phyloP scores from a whole-genome alignment of 2,797 vertebrate species.

The Peromyscus eremicus region DNA sequence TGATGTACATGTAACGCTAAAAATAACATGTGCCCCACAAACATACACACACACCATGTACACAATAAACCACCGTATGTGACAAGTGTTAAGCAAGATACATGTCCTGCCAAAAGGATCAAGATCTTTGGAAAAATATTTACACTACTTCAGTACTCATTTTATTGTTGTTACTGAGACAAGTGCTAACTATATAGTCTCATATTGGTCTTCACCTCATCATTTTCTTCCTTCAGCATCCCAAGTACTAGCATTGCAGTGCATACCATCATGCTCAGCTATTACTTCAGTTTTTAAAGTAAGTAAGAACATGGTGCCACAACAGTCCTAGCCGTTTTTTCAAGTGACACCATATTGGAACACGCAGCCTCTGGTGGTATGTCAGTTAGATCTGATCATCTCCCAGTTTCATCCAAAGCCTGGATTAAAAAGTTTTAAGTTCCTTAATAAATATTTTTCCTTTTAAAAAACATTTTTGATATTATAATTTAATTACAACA shows the following conservation, averaged over 20 bases:
- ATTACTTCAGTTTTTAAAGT: background rate
- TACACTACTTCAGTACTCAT: background rate
- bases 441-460: background rate
- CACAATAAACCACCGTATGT: background rate
- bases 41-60: background rate
- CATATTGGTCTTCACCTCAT: background rate
- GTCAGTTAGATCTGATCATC: background rate
- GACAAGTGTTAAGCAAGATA: background rate
- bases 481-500: background rate
- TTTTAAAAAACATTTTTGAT: background rate
- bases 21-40: fast-evolving
- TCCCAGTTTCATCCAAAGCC: background rate
- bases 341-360: background rate
- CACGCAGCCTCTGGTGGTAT: background rate
- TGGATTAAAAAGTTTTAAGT: background rate
- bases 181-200: background rate
- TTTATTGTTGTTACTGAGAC: background rate
- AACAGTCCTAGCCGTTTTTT: background rate
- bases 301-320: background rate
- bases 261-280: background rate
- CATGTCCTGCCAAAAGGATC: background rate
- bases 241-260: background rate
- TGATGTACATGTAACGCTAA: background rate
- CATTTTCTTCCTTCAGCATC: background rate
- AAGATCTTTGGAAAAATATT: too few species aligned